Evolutionary conservation across 2,888 invertebrate genomes (phyloP), one percentile per base, ranked within the genome.

Genomic region (Drosophila ustulata): DNA sequence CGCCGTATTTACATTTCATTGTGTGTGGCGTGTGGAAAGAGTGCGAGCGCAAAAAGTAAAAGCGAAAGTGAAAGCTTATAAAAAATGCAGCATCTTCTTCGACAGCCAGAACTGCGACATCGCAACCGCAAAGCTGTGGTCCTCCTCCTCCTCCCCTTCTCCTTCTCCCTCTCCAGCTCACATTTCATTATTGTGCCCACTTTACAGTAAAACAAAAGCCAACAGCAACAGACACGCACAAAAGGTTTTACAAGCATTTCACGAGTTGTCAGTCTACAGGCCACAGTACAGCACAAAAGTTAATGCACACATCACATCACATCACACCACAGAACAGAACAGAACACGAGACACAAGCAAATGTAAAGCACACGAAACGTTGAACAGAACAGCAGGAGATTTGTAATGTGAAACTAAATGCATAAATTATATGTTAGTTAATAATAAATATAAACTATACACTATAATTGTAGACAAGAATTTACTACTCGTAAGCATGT

Each of bases 1-100:
- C 55, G 58, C 56, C 13, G 57, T 83, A 86, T 81, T 82, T 77
- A 72, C 78, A 82, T 81, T 85, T 72, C 67, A 82, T 77, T 80
- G 74, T 82, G 71, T 61, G 68, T 61, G 71, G 47, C 13, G 18
- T 56, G 64, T 56, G 47, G 49, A 50, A 34, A 37, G 49, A 59
- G 66, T 23, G 53, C 53, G 39, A 50, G 71, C 66, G 64, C 37
- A 26, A 55, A 64, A 66, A 52, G 56, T 43, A 62, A 73, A 66
- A 67, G 65, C 50, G 80, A 70, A 59, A 65, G 59, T 63, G 63
- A 67, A 71, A 63, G 55, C 51, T 57, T 65, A 80, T 65, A 52
- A 61, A 75, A 73, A 66, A 78, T 72, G 65, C 58, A 71, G 64
- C 65, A 67, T 39, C 13, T 47, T 47, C 37, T 46, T 46, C 37